These are phyloP conservation scores for Enteromius trimaculatus DNA, from an alignment of 2,797 vertebrate genomes.

Conservation along the genomic window DNA sequence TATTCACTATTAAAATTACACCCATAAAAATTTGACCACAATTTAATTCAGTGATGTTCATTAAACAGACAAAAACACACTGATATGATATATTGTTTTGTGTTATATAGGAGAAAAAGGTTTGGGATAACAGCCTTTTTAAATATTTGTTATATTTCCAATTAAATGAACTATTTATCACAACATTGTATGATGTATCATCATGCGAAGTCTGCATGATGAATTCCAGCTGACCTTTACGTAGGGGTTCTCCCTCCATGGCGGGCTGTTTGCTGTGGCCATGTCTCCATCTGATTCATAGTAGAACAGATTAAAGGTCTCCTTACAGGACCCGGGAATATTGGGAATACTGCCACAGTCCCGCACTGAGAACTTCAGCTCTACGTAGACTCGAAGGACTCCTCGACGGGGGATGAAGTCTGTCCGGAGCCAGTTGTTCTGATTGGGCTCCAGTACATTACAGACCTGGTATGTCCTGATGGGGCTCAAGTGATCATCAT, in stretches of 20 bases:
- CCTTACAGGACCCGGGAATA: constrained; percentile 97
- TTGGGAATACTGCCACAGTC: constrained; percentile 98
- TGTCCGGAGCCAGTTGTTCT: constrained; percentile 98
- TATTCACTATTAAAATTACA: background rate
- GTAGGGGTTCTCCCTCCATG: constrained; percentile 97
- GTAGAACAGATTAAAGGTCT: constrained; percentile 98
- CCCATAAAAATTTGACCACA: background rate
- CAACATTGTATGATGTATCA: background rate
- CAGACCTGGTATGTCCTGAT: constrained; percentile 98
- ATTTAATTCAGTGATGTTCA: background rate
- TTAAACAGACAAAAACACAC: background rate
- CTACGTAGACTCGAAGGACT: constrained; percentile 93
- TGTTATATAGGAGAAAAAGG: background rate
- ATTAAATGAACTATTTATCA: background rate
- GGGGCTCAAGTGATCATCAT: constrained; percentile 95
- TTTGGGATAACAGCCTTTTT: background rate
- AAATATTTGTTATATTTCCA: background rate
- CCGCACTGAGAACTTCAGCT: constrained; percentile 97
- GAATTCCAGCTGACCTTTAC: constrained; percentile 76
- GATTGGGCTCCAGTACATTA: constrained; percentile 89
- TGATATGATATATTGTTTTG: background rate
- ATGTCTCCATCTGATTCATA: constrained; percentile 92
- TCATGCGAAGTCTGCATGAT: background rate
- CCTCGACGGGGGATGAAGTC: constrained; percentile 91
- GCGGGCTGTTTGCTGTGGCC: constrained; percentile 87